phyloP scores from a whole-genome alignment of 1,140 invertebrate genomes.

The Metopolophium dirhodum region DNA sequence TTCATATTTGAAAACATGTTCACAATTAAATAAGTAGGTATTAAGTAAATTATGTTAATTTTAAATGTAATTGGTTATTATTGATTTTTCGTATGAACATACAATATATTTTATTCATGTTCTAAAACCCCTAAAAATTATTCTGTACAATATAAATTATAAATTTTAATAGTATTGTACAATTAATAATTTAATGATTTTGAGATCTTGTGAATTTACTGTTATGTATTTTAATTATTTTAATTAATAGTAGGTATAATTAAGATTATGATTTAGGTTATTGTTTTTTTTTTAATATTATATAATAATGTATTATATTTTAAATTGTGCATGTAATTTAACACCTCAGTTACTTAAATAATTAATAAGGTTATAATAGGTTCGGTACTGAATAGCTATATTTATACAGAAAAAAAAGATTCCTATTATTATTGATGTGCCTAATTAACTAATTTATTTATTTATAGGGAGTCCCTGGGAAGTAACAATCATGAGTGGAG shows the following conservation, averaged over 20 bases:
- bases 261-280: background rate
- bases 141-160: background rate
- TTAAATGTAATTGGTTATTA: background rate
- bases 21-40: background rate
- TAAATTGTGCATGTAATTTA: background rate
- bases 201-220: too few species aligned
- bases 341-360: background rate
- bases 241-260: background rate
- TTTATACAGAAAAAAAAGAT: background rate
- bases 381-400: background rate
- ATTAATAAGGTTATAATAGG: background rate
- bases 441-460: conserved; percentile 61
- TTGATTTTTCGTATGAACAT: background rate
- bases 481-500: conserved; percentile 77
- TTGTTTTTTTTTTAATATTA: background rate
- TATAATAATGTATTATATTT: background rate
- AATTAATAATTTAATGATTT: background rate
- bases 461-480: conserved; percentile 86
- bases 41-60: background rate
- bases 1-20: background rate
- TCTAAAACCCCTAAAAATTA: background rate
- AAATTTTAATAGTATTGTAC: background rate
- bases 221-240: background rate
- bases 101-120: background rate
- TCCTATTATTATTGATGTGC: background rate